phyloP scores from a whole-genome alignment of 2,113 vertebrate genomes.

The Blennius ocellaris region DNA sequence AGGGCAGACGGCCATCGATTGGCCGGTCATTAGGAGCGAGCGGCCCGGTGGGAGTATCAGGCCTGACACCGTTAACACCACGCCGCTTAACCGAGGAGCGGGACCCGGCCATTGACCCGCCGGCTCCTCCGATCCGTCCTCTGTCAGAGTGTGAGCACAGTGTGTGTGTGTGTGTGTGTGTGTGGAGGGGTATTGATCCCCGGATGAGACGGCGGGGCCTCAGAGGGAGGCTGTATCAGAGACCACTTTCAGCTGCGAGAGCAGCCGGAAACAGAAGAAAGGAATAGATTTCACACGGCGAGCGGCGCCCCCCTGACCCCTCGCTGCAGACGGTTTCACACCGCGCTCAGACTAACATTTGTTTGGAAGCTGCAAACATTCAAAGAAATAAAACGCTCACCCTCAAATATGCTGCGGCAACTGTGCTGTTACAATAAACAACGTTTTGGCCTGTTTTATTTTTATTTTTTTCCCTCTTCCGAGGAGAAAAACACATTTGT shows the following conservation, averaged over 20 bases:
- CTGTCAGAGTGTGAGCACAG: conserved; percentile 63
- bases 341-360: conserved; percentile 1
- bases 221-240: conserved; percentile 30
- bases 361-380: conserved; percentile 18
- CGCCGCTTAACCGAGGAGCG: conserved; percentile 44
- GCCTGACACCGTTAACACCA: conserved; percentile 72
- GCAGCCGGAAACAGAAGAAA: neutral
- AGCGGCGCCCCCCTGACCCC: neutral
- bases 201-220: conserved; percentile 33
- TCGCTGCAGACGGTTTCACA: conserved; percentile 17
- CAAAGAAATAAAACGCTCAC: conserved; percentile 18
- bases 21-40: conserved; percentile 76
- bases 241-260: conserved; percentile 25
- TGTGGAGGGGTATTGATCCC: conserved; percentile 65
- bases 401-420: conserved; percentile 37
- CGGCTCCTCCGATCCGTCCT: conserved; percentile 53
- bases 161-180: conserved; percentile 2
- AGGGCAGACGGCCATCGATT: conserved; percentile 74
- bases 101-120: conserved; percentile 73
- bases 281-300: neutral
- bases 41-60: conserved; percentile 67
- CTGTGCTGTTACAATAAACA: conserved; percentile 23
- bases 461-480: neutral
- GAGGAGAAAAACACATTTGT: neutral
- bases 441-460: neutral